Evolutionary conservation across 2,113 vertebrate genomes (phyloP).

Genomic region (Corythornis cristatus): DNA sequence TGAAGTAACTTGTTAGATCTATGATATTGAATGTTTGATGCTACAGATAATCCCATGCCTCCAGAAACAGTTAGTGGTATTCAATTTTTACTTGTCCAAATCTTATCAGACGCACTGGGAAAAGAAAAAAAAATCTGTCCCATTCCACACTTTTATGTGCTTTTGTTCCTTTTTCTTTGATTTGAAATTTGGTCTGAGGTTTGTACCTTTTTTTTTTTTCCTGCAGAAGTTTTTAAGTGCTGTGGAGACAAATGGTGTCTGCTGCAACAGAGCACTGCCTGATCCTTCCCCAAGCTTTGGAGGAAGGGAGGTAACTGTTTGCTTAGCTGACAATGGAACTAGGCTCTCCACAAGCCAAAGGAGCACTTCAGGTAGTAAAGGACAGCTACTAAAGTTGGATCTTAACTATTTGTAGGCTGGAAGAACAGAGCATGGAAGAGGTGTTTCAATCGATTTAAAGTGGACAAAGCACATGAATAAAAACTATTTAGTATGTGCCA

Average conservation of each 20-base stretch:
- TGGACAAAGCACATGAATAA: neutral
- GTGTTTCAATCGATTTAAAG: neutral
- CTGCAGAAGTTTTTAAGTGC: neutral
- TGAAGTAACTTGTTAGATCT: neutral
- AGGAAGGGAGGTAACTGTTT: neutral
- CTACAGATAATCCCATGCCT: neutral
- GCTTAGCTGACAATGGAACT: neutral
- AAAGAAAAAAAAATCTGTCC: neutral
- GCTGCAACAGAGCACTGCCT: neutral
- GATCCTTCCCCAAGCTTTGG: neutral
- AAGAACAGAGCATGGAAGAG: neutral
- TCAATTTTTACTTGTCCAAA: neutral
- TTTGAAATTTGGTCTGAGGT: neutral
- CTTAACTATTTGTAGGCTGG: neutral
- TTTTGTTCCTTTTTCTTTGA: neutral
- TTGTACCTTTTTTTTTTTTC: neutral
- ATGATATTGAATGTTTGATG: neutral
- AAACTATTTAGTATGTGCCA: neutral
- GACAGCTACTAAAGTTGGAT: neutral
- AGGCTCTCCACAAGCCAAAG: neutral
- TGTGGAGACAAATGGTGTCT: neutral
- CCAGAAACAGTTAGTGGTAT: neutral
- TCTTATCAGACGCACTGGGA: neutral
- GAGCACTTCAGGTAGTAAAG: neutral
- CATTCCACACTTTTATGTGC: neutral